Conservation (phyloP, 1,140 invertebrate genomes). For the Teleogryllus occipitalis region DNA sequence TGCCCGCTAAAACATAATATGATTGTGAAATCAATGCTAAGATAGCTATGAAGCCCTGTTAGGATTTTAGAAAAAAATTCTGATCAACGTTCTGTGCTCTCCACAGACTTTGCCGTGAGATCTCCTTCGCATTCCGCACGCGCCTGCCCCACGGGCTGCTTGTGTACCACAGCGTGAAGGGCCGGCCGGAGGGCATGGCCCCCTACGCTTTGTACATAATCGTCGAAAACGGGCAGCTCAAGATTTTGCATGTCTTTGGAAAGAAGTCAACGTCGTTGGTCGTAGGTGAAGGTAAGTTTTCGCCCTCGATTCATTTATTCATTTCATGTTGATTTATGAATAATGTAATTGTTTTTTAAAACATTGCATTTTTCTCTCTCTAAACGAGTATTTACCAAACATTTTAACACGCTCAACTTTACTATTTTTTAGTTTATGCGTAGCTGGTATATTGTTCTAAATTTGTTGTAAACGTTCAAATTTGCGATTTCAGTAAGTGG, state of each 20-base stretch:
- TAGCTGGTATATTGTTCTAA: too few relatives aligned
- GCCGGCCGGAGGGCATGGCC: slow-evolving; percentile 58
- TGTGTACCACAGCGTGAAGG: slow-evolving; percentile 82
- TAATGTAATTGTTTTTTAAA: too few relatives aligned
- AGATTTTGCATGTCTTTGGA: slow-evolving; percentile 83
- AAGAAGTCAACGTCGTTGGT: slow-evolving; percentile 74
- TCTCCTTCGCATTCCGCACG: slow-evolving; percentile 80
- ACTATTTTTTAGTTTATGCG: too few relatives aligned
- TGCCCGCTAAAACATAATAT: not conserved
- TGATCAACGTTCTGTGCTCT: not conserved
- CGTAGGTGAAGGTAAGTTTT: slow-evolving; percentile 60
- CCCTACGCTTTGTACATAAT: slow-evolving; percentile 83
- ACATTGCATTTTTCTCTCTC: too few relatives aligned
- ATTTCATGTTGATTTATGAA: too few relatives aligned
- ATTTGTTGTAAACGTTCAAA: too few relatives aligned
- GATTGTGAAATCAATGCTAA: too few relatives aligned
- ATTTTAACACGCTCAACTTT: too few relatives aligned
- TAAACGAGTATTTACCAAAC: too few relatives aligned
- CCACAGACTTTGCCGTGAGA: slow-evolving; percentile 71
- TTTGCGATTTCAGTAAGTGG: too few relatives aligned
- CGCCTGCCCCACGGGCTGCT: slow-evolving; percentile 75
- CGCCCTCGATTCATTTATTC: too few relatives aligned
- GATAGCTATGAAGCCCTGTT: not conserved
- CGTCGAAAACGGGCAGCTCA: slow-evolving; percentile 78
- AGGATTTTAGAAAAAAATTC: not conserved